Base-by-base conservation (phyloP, 2,113 vertebrate species). In the Pterophyllum scalare region DNA sequence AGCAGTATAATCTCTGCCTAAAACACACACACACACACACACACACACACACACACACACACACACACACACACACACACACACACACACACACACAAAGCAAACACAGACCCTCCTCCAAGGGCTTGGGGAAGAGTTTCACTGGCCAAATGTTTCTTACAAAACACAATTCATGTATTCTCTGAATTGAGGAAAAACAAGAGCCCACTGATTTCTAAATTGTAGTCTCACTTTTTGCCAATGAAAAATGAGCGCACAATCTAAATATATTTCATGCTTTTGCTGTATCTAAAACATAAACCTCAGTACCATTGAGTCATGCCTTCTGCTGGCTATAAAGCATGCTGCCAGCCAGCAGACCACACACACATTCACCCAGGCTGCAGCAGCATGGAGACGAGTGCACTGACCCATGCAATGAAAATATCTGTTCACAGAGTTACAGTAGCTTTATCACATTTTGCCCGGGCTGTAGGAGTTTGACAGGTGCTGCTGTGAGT, bases 381-480 rank as follows among this genome's bases (percentile, higher is more conserved):
- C 83, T 80, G 43, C 84, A 77, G 76, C 79, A 67, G 84, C 82
- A 67, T 13, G 38, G 40, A 87, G 85, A 90, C 89, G 86, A 80
- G 80, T 43, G 75, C 83, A 78, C 11, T 92, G 92, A 94, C 86
- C 90, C 81, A 46, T 76, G 54, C 86, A 93, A 81, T 85, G 82
- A 80, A 91, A 89, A 90, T 80, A 82, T 87, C 83, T 87, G 72
- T 31, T 75, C 76, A 40, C 57, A 72, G 74, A 80, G 58, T 74
- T 82, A 84, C 91, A 89, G 88, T 80, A 89, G 88, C 77, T 86
- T 84, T 22, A 78, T 56, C 78, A 38, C 38, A 9, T 46, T 85
- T 61, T 77, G 40, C 31, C 14, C 13, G 12, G 49, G 64, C 56
- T 46, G n/a, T 6, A 3, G 26, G 35, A 80, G 58, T 20, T 56